Conservation (phyloP, 2,113 vertebrate species). For the Limnothrissa miodon region DNA sequence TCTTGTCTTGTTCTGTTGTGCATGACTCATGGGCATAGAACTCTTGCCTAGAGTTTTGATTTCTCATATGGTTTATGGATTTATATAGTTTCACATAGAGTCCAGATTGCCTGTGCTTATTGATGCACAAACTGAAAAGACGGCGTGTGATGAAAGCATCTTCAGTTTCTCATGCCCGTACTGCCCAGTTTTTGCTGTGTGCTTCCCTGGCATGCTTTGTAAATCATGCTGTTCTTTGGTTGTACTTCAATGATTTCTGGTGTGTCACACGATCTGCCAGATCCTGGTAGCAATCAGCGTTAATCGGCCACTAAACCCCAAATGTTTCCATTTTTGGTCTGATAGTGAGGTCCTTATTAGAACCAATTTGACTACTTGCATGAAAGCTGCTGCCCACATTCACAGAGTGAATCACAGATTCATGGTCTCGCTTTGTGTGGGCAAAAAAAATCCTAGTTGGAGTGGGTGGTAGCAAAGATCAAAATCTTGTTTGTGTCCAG, state of each 20-base stretch:
- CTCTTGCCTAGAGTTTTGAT: neutral
- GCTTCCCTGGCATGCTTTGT: neutral
- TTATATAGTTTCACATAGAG: neutral
- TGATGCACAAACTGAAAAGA: neutral
- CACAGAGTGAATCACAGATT: neutral
- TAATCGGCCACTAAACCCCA: conserved; percentile 4
- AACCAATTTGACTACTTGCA: conserved; percentile 1
- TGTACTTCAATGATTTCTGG: conserved; percentile 10
- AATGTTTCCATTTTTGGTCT: neutral
- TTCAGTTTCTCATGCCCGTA: neutral
- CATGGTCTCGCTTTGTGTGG: neutral
- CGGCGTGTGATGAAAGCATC: neutral
- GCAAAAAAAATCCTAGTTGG: neutral
- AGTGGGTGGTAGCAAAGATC: conserved; percentile 1
- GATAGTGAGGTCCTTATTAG: neutral
- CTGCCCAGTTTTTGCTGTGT: neutral
- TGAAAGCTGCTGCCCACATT: neutral
- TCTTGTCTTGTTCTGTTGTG: neutral
- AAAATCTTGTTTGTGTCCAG: conserved; percentile 12
- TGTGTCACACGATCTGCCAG: neutral
- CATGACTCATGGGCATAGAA: neutral
- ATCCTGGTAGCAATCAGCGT: neutral
- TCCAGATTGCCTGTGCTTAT: neutral
- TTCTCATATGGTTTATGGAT: neutral
- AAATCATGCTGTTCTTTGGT: conserved; percentile 1